Percentiles rank a stretch among this genome's conserved stretches.
phyloP scores from a whole-genome alignment of 2,797 vertebrate species.

The Manis javanica region DNA sequence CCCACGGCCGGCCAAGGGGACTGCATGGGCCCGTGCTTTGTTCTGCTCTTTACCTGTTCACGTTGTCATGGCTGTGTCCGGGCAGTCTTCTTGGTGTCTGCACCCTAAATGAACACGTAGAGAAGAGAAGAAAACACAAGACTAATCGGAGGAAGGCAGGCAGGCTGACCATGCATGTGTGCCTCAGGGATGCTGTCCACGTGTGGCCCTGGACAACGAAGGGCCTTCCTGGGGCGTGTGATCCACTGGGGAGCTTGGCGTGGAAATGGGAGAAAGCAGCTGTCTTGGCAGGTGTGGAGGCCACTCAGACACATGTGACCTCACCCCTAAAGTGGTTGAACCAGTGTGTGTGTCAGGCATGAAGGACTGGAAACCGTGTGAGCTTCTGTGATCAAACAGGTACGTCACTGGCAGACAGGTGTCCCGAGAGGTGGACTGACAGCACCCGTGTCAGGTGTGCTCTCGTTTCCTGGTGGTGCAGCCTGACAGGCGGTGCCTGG shows the following conservation, averaged over 20 bases:
- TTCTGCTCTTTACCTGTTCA: background rate
- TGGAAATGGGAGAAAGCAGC: background rate
- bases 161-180: too few relatives aligned
- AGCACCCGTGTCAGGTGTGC: fast-evolving
- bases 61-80: background rate
- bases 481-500: background rate
- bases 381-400: too few relatives aligned
- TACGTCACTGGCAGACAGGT: too few relatives aligned
- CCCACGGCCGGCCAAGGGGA: background rate
- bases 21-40: background rate
- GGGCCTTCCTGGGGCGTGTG: fast-evolving
- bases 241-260: fast-evolving
- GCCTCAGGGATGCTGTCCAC: background rate
- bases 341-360: fast-evolving
- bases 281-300: too few relatives aligned
- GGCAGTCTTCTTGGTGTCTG: background rate
- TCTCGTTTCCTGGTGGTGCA: fast-evolving
- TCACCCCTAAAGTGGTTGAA: background rate
- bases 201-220: background rate
- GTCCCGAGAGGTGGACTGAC: fast-evolving
- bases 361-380: background rate
- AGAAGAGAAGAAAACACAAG: background rate
- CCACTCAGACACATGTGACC: background rate
- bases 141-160: background rate
- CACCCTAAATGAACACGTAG: background rate